These are phyloP conservation scores for Diglossa cyanea DNA, from an alignment of 2,797 vertebrate species.

Conservation along the genomic window DNA sequence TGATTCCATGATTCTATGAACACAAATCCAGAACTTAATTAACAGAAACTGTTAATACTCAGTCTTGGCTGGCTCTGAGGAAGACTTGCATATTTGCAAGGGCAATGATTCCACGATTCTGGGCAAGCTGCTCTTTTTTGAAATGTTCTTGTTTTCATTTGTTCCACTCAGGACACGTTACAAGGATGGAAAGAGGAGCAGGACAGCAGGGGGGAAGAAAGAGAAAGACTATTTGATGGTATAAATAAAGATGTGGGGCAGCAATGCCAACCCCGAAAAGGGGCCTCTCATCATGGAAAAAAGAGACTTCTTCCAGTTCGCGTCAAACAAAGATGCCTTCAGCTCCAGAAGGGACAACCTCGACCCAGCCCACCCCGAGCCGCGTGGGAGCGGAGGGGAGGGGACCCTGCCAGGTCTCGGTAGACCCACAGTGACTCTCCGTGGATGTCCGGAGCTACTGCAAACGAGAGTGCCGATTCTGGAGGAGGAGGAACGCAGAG, in stretches of 20 bases:
- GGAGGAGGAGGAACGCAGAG: conserved; percentile 38
- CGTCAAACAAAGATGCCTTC: background rate
- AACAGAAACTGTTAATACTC: background rate
- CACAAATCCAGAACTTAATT: background rate
- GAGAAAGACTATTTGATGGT: background rate
- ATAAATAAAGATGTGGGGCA: conserved; percentile 5
- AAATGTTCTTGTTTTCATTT: background rate
- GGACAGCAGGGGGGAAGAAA: background rate
- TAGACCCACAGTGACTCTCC: conserved; percentile 61
- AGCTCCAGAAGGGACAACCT: background rate
- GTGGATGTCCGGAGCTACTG: background rate
- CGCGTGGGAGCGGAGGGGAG: background rate
- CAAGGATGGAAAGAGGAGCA: background rate
- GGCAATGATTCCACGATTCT: background rate
- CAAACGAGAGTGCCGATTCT: background rate
- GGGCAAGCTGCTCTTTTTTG: background rate
- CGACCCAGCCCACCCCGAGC: background rate
- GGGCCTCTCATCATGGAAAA: conserved; percentile 21
- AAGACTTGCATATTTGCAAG: background rate
- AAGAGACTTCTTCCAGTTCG: background rate
- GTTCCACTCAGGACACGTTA: background rate
- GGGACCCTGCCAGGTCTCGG: background rate
- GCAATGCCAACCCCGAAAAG: background rate
- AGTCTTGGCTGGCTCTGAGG: background rate
- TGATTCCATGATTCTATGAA: background rate